Conservation (phyloP, 92 coral and sea anemone species). For the Pocillopora meandrina region DNA sequence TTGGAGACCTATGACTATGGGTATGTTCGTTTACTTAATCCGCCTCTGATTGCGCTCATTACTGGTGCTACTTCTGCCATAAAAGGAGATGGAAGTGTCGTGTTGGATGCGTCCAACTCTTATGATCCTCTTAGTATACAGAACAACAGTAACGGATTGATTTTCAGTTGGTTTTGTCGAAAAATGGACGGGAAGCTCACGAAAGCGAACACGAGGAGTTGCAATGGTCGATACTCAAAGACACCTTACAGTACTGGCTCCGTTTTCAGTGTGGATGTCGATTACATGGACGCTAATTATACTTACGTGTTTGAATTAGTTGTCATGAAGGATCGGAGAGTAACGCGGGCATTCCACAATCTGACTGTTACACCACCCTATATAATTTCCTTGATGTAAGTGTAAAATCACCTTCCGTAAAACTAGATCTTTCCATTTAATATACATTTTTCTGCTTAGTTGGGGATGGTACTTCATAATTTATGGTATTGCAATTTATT, state of each 20-base stretch:
- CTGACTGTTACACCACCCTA: slow-evolving; percentile 12
- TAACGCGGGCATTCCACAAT: slow-evolving; percentile 28
- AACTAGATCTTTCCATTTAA: neutral
- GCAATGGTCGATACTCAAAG: slow-evolving; percentile 71
- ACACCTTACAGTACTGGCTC: slow-evolving; percentile 23
- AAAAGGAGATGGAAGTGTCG: slow-evolving; percentile 53
- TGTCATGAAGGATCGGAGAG: slow-evolving; percentile 53
- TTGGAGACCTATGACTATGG: slow-evolving; percentile 63
- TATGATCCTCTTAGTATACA: slow-evolving; percentile 50
- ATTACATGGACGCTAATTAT: slow-evolving; percentile 56
- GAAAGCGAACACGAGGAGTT: slow-evolving; percentile 45
- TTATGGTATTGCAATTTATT: neutral
- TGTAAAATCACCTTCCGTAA: neutral
- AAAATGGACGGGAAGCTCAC: slow-evolving; percentile 12
- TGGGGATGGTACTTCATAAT: neutral
- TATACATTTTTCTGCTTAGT: neutral
- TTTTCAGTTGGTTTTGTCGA: slow-evolving; percentile 64
- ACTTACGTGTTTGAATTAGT: slow-evolving; percentile 54
- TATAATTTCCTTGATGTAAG: slow-evolving; percentile 7
- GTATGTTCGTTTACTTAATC: slow-evolving; percentile 48
- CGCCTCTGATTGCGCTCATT: slow-evolving; percentile 41
- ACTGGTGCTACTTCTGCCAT: slow-evolving; percentile 38
- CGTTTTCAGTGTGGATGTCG: slow-evolving; percentile 40
- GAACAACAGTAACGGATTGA: slow-evolving; percentile 22
- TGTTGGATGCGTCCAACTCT: slow-evolving; percentile 49